Percentiles rank a stretch among this genome's conserved stretches.
These are phyloP conservation scores for Melolontha melolontha DNA, from an alignment of 2,888 invertebrate species.

Conservation along the genomic window DNA sequence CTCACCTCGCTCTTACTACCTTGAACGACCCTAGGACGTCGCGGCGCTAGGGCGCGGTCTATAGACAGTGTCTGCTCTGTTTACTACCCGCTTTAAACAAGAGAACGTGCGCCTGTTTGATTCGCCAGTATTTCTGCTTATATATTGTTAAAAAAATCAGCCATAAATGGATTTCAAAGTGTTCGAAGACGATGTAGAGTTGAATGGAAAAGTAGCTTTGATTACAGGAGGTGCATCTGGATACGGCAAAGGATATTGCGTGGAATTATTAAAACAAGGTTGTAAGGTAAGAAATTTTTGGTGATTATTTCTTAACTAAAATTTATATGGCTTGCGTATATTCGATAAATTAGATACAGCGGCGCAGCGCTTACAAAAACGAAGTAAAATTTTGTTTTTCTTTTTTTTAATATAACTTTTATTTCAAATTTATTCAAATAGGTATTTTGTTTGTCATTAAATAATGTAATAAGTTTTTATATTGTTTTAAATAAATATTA, in stretches of 20 bases:
- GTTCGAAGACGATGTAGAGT: constrained; percentile 69
- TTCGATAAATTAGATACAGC: too few relatives aligned
- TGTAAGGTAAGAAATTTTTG: constrained; percentile 72
- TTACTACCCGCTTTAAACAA: constrained; percentile 27
- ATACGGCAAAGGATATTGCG: constrained; percentile 78
- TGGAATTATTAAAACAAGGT: constrained; percentile 78
- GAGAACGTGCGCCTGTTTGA: constrained; percentile 26
- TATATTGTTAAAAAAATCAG: constrained; percentile 1
- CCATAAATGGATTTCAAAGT: constrained; percentile 8
- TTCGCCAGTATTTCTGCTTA: constrained; percentile 20
- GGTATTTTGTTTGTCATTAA: too few relatives aligned
- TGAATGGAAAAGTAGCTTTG: constrained; percentile 80
- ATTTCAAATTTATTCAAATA: too few relatives aligned
- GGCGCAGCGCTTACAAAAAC: too few relatives aligned
- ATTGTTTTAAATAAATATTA: too few relatives aligned
- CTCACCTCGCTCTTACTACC: constrained; percentile 30
- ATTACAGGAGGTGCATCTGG: constrained; percentile 82
- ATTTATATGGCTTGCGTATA: background rate
- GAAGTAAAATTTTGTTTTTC: too few relatives aligned
- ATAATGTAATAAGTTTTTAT: too few relatives aligned
- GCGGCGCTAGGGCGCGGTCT: constrained; percentile 54
- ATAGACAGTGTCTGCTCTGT: constrained; percentile 27
- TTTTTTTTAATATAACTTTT: too few relatives aligned
- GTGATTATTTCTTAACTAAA: constrained; percentile 3
- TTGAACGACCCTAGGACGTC: constrained; percentile 49